These are phyloP conservation scores for Vidua chalybeata DNA, from an alignment of 2,113 vertebrate genomes.

Conservation along the genomic window DNA sequence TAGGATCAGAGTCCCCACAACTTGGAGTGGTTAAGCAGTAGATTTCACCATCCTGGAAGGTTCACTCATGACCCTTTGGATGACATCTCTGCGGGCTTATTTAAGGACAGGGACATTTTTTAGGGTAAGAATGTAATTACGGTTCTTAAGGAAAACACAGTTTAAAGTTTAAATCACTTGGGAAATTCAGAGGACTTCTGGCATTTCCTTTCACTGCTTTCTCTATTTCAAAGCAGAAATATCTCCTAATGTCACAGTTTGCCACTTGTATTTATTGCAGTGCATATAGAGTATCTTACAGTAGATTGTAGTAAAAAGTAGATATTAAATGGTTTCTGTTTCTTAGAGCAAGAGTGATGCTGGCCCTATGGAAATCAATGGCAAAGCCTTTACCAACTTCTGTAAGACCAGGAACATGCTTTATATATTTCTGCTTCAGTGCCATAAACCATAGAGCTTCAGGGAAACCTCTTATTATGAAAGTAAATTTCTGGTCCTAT, in stretches of 20 bases:
- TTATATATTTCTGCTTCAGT: neutral
- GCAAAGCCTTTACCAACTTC: neutral
- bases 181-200: neutral
- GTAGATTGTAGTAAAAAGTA: neutral
- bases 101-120: neutral
- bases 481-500: neutral
- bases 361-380: neutral
- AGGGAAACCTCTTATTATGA: neutral
- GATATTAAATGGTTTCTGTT: neutral
- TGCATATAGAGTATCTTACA: accelerated
- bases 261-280: neutral
- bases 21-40: neutral
- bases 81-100: neutral
- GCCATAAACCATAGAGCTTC: neutral
- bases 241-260: neutral
- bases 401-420: neutral
- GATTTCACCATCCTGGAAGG: neutral
- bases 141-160: neutral
- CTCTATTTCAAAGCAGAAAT: neutral
- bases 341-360: neutral
- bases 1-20: neutral
- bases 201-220: neutral
- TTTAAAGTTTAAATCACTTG: neutral
- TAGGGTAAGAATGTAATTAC: neutral
- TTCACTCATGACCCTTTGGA: neutral